Evolutionary conservation across 2,888 invertebrate species (phyloP), one percentile per base, ranked within the genome.

Genomic region (Salpingus planirostris): DNA sequence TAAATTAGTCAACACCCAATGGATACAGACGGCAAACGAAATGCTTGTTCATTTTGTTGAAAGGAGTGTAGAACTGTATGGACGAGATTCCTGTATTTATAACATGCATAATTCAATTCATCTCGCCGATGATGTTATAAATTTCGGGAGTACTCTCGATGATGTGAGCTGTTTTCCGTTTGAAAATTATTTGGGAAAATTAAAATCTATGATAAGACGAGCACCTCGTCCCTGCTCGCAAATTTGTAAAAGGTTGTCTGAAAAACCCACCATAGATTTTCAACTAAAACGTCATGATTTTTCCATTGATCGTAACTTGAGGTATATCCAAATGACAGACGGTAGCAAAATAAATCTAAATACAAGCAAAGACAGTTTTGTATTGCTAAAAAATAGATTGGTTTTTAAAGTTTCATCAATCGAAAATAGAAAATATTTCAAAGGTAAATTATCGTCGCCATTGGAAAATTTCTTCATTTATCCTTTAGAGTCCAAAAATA

Each of bases 31-130:
- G 18, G 18, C 18, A 18, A 12, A 24, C 21, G 33, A 27, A 23
- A 8, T 39, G 23, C 24, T 42, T n/a, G 21, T 31, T 21, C 6
- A 15, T 33, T 42, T 39, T 36, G 34, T 39, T 11, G 21, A 32
- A 29, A 26, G 31, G 29, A 33, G 22, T 21, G 25, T 15, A 27
- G 15, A 33, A 11, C 27, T 44, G 14, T 40, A 36, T 27, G 31
- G 31, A 7, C n/a, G 7, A 5, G 14, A 36, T 15, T 27, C 11
- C 2, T 31, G 14, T 11, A 15, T 27, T 13, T 31, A 26, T 23
- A 36, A 36, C 13, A 15, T 31, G 2, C 36, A 31, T 23, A 27
- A 12, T 2, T 12, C 31, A 13, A 13, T 2, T 6, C 31, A 36
- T 24, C 10, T 36, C 5, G 18, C 21, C 8, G 22, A 26, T 31